Conservation (phyloP, 2,797 vertebrate genomes). For the Microtus agrestis region DNA sequence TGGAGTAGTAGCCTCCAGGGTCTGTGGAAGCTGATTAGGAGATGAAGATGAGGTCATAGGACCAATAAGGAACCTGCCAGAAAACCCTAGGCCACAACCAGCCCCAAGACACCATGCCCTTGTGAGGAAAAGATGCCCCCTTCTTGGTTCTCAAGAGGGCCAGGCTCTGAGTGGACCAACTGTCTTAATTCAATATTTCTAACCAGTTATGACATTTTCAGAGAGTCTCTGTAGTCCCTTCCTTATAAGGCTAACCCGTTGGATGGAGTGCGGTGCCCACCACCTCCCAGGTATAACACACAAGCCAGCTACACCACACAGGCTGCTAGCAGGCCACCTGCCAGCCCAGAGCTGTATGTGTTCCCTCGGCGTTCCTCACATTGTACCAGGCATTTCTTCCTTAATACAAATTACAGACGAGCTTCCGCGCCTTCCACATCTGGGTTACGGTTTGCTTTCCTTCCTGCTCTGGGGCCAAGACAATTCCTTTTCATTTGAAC, state of each 20-base stretch:
- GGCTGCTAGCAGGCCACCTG: background rate
- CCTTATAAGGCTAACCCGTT: background rate
- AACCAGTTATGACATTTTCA: constrained; percentile 37
- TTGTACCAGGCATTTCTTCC: background rate
- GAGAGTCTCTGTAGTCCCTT: background rate
- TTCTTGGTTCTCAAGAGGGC: background rate
- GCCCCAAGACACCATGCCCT: background rate
- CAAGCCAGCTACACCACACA: background rate
- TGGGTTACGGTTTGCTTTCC: constrained; percentile 51
- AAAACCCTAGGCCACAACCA: background rate
- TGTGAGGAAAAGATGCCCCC: background rate
- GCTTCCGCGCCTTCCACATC: constrained; percentile 51
- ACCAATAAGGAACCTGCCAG: background rate
- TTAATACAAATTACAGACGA: constrained; percentile 59
- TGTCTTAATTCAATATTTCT: constrained; percentile 12
- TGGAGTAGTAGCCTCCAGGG: background rate
- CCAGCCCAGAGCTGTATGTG: background rate
- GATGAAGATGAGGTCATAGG: background rate
- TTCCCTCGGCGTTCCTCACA: background rate
- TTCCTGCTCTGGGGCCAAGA: constrained; percentile 73
- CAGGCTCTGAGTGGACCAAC: background rate
- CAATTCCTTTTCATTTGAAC: constrained; percentile 47
- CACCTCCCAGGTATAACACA: rapidly evolving
- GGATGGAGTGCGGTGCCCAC: rapidly evolving
- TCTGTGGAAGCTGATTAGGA: background rate